These are phyloP conservation scores for Troides oblongomaculatus DNA, from an alignment of 2,888 invertebrate species.

Conservation along the genomic window DNA sequence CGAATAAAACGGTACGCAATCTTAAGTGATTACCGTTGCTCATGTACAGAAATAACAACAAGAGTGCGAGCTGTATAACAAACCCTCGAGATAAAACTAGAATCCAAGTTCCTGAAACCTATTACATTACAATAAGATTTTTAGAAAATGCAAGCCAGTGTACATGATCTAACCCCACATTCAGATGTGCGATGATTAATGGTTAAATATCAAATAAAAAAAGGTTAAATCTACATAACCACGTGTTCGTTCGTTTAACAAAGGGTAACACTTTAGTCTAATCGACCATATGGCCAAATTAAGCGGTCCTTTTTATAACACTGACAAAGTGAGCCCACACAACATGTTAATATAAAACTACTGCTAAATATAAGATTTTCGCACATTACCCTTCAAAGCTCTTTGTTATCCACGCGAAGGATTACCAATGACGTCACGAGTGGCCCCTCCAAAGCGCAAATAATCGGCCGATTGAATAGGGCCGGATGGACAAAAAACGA, in stretches of 20 bases:
- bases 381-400: conserved; percentile 21
- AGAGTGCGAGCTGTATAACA: too few species aligned
- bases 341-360: conserved; percentile 13
- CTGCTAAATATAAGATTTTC: conserved; percentile 13
- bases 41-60: too few species aligned
- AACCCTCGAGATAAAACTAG: too few species aligned
- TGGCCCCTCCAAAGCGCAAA: conserved; percentile 33
- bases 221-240: neutral
- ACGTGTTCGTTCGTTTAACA: conserved; percentile 15
- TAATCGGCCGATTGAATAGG: conserved; percentile 42
- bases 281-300: conserved; percentile 26
- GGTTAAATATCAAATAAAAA: too few species aligned
- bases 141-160: too few species aligned
- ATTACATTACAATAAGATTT: too few species aligned
- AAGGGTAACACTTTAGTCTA: conserved; percentile 14
- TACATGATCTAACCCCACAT: too few species aligned
- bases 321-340: conserved; percentile 25
- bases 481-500: conserved; percentile 48
- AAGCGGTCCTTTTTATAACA: conserved; percentile 17
- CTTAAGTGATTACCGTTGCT: too few species aligned
- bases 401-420: conserved; percentile 22
- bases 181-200: too few species aligned
- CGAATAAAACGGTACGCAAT: too few species aligned
- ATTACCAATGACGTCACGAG: conserved; percentile 28
- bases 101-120: too few species aligned